Conservation (phyloP, 2,113 vertebrate species). For the Lycocorax pyrrhopterus region DNA sequence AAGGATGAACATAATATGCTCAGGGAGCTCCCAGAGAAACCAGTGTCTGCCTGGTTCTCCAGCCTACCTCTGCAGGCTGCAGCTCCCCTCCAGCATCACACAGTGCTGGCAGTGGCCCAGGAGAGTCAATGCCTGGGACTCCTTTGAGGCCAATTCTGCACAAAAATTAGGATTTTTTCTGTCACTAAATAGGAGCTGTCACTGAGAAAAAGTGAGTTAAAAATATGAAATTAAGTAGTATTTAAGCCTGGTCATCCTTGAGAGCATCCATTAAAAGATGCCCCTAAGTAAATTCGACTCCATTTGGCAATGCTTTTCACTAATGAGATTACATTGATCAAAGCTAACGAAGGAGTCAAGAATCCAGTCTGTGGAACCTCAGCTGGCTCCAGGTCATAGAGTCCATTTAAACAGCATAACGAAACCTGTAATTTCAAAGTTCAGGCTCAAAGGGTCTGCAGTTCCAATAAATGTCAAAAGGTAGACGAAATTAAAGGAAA, state of each 20-base stretch:
- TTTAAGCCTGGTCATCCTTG: slow-evolving; percentile 33
- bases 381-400: slow-evolving; percentile 10
- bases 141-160: neutral
- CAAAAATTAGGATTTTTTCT: slow-evolving; percentile 28
- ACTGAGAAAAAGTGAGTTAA: slow-evolving; percentile 34
- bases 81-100: neutral
- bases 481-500: neutral
- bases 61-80: neutral
- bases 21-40: neutral
- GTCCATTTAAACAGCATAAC: neutral
- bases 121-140: neutral
- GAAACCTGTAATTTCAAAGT: slow-evolving; percentile 18
- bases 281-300: slow-evolving; percentile 15
- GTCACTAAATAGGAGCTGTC: neutral
- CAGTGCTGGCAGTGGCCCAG: neutral
- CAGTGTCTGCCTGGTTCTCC: neutral
- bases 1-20: neutral
- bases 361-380: slow-evolving; percentile 13
- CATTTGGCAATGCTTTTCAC: slow-evolving; percentile 31
- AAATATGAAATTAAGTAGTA: slow-evolving; percentile 50
- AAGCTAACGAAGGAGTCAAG: slow-evolving; percentile 29
- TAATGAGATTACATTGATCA: slow-evolving; percentile 50
- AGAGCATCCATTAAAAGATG: slow-evolving; percentile 27
- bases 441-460: neutral
- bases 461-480: slow-evolving; percentile 7